Evolutionary conservation across 2,113 vertebrate genomes (phyloP), one percentile per base, ranked within the genome.

Genomic region (Sylvilagus bachmani): DNA sequence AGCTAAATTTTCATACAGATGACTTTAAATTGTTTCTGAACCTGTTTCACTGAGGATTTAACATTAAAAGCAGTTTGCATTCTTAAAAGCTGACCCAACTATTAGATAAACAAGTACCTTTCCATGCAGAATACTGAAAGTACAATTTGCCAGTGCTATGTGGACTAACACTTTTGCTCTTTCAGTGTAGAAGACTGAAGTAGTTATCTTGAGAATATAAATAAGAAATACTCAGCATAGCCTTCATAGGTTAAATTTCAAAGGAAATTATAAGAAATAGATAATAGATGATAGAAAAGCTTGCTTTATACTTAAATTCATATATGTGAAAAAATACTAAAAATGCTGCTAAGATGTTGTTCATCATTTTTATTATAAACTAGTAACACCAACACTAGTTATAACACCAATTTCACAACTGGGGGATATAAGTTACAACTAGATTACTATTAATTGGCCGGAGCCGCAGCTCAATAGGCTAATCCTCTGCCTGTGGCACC

Each of bases 1-100:
- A 86, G 79, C 77, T 87, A 69, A 83, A 70, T 84, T 86, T 91
- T 89, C 25, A 91, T 91, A 73, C 1, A 8, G 58, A 71, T 12
- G n/a, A 74, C n/a, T 95, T 91, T 16, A 81, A 33, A 31, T 84
- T 51, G 55, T 67, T 91, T 51, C 74, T 78, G 9, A 71, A 86
- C 3, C 77, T 78, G 25, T 33, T 88, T 84, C 19, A 78, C 2
- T 25, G 3, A 85, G 33, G 21, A 88, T 93, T 86, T 85, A 74
- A 70, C 14, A 75, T 53, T 62, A 77, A 92, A 90, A 74, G 31
- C 21, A 93, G 11, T 9, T 66, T 87, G 0, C 9, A 83, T 78
- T 86, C 27, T n/a, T 67, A 31, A 96, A 74, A 70, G 44, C 19
- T 67, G 36, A 75, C 33, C 36, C 17, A 55, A 36, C 25, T 89